Percentiles rank a stretch among this genome's conserved stretches.
Evolutionary conservation across 2,113 vertebrate species (phyloP).

Genomic region (Scomber scombrus): DNA sequence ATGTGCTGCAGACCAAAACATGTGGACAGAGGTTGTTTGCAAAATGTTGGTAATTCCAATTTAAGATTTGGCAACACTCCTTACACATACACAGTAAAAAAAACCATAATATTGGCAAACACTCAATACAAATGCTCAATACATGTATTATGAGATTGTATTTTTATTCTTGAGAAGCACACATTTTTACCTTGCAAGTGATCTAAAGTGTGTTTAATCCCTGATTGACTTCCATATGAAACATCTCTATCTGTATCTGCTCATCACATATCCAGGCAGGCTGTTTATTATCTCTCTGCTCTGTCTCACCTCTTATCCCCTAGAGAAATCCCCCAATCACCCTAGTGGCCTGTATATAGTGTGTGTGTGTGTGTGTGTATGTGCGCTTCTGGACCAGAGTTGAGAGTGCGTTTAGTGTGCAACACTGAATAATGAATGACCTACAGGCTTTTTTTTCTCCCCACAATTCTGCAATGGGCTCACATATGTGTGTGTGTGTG

Average conservation of each 20-base stretch:
- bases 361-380: neutral
- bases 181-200: neutral
- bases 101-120: no score
- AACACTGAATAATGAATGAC: constrained; percentile 69
- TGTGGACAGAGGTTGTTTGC: neutral
- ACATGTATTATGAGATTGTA: no score
- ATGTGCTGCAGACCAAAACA: neutral
- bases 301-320: constrained; percentile 38
- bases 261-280: constrained; percentile 12
- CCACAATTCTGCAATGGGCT: neutral
- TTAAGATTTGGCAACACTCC: no score
- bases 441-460: constrained; percentile 12
- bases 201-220: neutral
- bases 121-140: no score
- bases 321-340: constrained; percentile 8
- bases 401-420: constrained; percentile 33
- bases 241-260: neutral
- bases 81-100: no score
- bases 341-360: neutral
- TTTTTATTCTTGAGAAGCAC: no score
- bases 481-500: neutral
- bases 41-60: no score
- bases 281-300: constrained; percentile 14
- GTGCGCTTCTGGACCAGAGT: constrained; percentile 19
- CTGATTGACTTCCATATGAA: neutral